Evolutionary conservation across 1,140 invertebrate species (phyloP).

Genomic region (Drosophila kikkawai): DNA sequence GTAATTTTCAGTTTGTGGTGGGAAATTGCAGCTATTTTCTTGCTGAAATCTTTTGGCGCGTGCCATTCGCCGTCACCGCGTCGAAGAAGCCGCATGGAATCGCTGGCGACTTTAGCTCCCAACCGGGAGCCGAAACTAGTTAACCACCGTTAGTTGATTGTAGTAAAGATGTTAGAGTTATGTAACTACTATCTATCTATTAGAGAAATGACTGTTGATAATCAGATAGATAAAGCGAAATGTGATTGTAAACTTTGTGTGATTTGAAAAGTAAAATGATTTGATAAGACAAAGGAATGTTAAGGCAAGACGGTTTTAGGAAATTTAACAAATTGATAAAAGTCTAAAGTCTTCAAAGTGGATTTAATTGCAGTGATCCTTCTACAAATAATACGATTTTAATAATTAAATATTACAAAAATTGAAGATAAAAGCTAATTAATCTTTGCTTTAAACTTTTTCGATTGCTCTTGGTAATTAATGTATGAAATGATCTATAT

Average conservation of each 20-base stretch:
- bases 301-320: conserved; percentile 3
- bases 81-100: conserved; percentile 43
- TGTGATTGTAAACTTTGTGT: conserved; percentile 7
- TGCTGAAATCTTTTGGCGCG: conserved; percentile 49
- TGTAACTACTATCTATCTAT: conserved; percentile 1
- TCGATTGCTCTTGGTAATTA: neutral
- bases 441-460: neutral
- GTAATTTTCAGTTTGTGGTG: conserved; percentile 44
- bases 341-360: neutral
- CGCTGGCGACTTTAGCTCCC: conserved; percentile 21
- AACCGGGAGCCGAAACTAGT: conserved; percentile 11
- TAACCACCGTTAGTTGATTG: neutral
- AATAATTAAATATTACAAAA: neutral
- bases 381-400: neutral
- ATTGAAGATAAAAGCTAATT: neutral
- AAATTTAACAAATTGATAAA: conserved; percentile 16
- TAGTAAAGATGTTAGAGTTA: neutral
- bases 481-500: conserved; percentile 12
- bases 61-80: conserved; percentile 51
- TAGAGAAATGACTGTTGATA: neutral
- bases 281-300: conserved; percentile 29
- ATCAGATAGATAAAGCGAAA: neutral
- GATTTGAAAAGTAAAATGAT: conserved; percentile 16
- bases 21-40: conserved; percentile 30
- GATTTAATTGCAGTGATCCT: neutral